Evolutionary conservation across 2,888 invertebrate genomes (phyloP), one percentile per base, ranked within the genome.

Genomic region (Peribatodes rhomboidaria): DNA sequence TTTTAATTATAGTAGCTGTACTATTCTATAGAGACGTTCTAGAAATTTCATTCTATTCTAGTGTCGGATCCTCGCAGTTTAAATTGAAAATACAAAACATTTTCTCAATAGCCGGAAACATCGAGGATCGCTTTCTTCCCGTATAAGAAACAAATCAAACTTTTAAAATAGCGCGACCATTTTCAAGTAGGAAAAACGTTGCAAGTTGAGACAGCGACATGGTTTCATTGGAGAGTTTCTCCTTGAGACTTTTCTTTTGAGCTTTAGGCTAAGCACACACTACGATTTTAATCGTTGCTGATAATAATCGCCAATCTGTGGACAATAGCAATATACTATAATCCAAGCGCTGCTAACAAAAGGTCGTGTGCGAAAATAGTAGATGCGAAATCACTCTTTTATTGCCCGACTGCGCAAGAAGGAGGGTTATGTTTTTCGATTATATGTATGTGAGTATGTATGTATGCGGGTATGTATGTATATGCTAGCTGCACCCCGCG

Each of bases 191-290:
- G 52, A 39, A 83, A 87, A 87, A 85, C 78, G 80, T 68, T 73
- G 56, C 68, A 81, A 85, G 82, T 84, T 84, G 50, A 70, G 77
- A 77, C 74, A 70, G 77, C 79, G 79, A 83, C 82, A 82, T 80
- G 77, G 79, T 83, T 84, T 81, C 78, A 77, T 61, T 66, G n/a
- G 16, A 54, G 42, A 50, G 50, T 49, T 54, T 55, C 41, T 62
- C 6, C 22, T 18, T 11, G 44, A 62, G 13, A 14, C 20, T 62
- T 37, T 55, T 54, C 44, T 61, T 49, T 57, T 11, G 22, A 54
- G 20, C 13, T 49, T 27, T 8, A 31, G 11, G n/a, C 27, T 13
- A 33, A 13, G 47, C 35, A 27, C 47, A 58, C 27, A 58, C 47
- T 13, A 31, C 9, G 42, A 8, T n/a, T n/a, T n/a, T n/a, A n/a